phyloP scores from a whole-genome alignment of 64 coral and sea anemone genomes.

The Porites lutea region DNA sequence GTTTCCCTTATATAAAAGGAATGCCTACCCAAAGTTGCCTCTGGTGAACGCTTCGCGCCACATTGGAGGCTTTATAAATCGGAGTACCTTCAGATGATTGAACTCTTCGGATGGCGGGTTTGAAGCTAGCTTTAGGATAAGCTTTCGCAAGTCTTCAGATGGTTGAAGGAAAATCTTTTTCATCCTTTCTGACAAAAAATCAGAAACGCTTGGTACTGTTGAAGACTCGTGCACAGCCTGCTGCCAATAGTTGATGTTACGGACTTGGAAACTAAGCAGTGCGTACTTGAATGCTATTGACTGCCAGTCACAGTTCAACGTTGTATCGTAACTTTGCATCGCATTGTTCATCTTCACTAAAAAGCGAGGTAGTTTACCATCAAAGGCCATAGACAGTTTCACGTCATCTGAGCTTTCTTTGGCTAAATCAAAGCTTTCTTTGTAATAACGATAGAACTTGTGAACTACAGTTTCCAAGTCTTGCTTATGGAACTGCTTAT shows the following conservation, averaged over 20 bases:
- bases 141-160: conserved; percentile 21
- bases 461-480: conserved; percentile 23
- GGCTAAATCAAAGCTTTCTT: neutral
- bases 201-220: conserved; percentile 32
- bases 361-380: conserved; percentile 19
- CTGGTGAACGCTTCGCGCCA: conserved; percentile 22
- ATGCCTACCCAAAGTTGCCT: conserved; percentile 28
- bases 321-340: conserved; percentile 36
- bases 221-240: conserved; percentile 12
- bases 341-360: conserved; percentile 35
- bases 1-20: no score
- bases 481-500: neutral
- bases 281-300: conserved; percentile 51
- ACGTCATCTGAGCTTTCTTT: conserved; percentile 14
- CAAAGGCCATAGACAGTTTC: conserved; percentile 13
- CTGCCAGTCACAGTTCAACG: conserved; percentile 64
- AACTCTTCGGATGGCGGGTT: neutral
- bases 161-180: conserved; percentile 31
- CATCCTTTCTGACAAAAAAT: conserved; percentile 63
- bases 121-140: conserved; percentile 18
- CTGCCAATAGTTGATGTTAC: conserved; percentile 30
- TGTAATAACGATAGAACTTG: conserved; percentile 16
- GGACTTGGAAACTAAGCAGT: conserved; percentile 54
- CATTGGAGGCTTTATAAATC: conserved; percentile 42
- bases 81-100: conserved; percentile 1